Evolutionary conservation across 2,888 invertebrate genomes (phyloP).

Genomic region (Galerucella nymphaeae): DNA sequence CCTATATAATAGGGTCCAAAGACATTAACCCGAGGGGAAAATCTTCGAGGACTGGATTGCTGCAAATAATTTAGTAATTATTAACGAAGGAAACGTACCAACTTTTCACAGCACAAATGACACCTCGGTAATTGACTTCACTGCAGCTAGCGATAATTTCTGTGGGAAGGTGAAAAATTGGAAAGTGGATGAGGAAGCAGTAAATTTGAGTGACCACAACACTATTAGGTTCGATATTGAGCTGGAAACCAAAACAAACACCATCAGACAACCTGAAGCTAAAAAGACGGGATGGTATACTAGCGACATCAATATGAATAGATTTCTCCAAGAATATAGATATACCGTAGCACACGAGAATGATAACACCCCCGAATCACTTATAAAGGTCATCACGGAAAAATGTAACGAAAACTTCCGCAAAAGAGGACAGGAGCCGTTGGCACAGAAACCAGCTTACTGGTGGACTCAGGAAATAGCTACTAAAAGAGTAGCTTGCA

Average conservation of each 20-base stretch:
- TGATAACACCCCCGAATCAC: neutral
- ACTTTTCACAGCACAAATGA: neutral
- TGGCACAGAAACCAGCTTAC: too few relatives aligned
- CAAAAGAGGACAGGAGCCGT: neutral
- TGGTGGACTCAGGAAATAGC: slow-evolving; percentile 6
- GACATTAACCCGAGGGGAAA: neutral
- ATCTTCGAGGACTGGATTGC: slow-evolving; percentile 3
- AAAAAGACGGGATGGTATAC: neutral
- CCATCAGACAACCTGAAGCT: neutral
- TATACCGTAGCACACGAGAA: neutral
- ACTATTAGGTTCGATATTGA: neutral
- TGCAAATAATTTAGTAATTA: neutral
- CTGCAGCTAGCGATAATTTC: neutral
- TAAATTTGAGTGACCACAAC: neutral
- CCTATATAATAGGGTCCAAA: neutral
- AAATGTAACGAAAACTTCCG: neutral
- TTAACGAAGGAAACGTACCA: neutral
- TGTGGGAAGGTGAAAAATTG: neutral
- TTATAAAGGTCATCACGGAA: neutral
- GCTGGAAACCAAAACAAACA: neutral
- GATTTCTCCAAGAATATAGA: neutral
- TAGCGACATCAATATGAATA: neutral
- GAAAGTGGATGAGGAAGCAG: neutral
- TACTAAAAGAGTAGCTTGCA: neutral
- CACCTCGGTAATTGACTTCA: neutral